Evolutionary conservation across 2,113 vertebrate species (phyloP).

Genomic region (Andinoacara biseriatus): DNA sequence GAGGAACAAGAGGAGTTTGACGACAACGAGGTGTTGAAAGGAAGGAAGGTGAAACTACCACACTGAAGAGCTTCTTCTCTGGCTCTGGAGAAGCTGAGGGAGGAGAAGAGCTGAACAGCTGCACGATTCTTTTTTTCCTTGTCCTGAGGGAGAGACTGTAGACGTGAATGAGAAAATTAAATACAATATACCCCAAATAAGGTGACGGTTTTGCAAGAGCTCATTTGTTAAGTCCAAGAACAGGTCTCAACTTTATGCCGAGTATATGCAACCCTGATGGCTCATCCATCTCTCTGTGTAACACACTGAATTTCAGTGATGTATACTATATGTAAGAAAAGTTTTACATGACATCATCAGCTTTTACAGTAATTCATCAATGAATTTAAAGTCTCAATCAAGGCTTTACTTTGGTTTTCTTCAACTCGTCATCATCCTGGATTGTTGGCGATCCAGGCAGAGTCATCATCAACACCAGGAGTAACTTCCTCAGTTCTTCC

Average conservation of each 20-base stretch:
- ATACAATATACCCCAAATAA: background rate
- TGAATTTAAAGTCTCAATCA: background rate
- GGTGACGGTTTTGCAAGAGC: background rate
- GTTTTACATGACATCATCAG: background rate
- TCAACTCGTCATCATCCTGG: constrained; percentile 65
- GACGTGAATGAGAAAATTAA: background rate
- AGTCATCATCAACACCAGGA: constrained; percentile 80
- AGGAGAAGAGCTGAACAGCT: constrained; percentile 60
- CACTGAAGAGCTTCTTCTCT: constrained; percentile 77
- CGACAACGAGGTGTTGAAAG: constrained; percentile 57
- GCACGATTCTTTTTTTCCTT: background rate
- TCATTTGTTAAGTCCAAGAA: background rate
- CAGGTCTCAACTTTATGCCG: background rate
- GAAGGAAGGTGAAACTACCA: constrained; percentile 74
- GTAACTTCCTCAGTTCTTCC: constrained; percentile 61
- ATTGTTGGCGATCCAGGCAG: constrained; percentile 80
- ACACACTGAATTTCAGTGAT: background rate
- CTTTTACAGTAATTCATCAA: background rate
- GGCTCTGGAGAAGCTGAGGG: constrained; percentile 69
- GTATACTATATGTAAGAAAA: constrained; percentile 19
- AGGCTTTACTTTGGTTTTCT: constrained; percentile 51
- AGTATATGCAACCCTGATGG: background rate
- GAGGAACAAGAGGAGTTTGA: constrained; percentile 41
- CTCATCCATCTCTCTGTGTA: background rate
- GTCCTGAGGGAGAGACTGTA: constrained; percentile 20